phyloP scores from a whole-genome alignment of 2,888 invertebrate species.

The Trachelus stipa region DNA sequence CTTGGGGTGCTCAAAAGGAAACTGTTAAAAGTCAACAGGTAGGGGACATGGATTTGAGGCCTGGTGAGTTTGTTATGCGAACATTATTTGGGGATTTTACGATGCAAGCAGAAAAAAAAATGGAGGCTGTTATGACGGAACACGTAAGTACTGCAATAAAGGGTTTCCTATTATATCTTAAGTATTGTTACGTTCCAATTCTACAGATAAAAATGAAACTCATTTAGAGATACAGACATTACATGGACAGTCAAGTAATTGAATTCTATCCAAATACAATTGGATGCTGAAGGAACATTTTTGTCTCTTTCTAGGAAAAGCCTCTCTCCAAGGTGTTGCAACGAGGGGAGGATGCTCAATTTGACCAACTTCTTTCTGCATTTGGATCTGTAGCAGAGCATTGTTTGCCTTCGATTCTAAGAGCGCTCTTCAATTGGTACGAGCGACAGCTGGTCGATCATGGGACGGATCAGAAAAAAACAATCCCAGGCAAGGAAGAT shows the following conservation, averaged over 20 bases:
- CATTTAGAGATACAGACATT: too few relatives aligned
- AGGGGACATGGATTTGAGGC: conserved; percentile 77
- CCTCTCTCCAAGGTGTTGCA: conserved; percentile 95
- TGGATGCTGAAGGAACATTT: too few relatives aligned
- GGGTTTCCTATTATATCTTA: neutral
- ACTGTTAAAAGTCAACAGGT: conserved; percentile 61
- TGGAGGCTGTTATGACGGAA: conserved; percentile 94
- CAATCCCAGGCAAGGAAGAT: conserved; percentile 68
- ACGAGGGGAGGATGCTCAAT: conserved; percentile 94
- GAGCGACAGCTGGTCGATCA: conserved; percentile 84
- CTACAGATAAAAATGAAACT: too few relatives aligned
- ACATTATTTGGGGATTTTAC: conserved; percentile 96
- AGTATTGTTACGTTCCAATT: too few relatives aligned
- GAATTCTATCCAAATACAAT: too few relatives aligned
- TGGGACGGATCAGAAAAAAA: conserved; percentile 71
- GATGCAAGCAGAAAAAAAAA: conserved; percentile 93
- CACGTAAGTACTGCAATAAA: conserved; percentile 69
- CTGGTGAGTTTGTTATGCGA: conserved; percentile 97
- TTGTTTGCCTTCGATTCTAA: conserved; percentile 93
- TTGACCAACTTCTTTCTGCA: conserved; percentile 93
- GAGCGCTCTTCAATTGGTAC: conserved; percentile 95
- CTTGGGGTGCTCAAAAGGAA: conserved; percentile 88
- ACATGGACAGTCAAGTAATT: too few relatives aligned
- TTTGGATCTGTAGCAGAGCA: conserved; percentile 97
- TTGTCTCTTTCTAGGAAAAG: conserved; percentile 77